These are phyloP conservation scores for Anguilla pacifica DNA, from an alignment of 2,797 vertebrate genomes.

Conservation along the genomic window DNA sequence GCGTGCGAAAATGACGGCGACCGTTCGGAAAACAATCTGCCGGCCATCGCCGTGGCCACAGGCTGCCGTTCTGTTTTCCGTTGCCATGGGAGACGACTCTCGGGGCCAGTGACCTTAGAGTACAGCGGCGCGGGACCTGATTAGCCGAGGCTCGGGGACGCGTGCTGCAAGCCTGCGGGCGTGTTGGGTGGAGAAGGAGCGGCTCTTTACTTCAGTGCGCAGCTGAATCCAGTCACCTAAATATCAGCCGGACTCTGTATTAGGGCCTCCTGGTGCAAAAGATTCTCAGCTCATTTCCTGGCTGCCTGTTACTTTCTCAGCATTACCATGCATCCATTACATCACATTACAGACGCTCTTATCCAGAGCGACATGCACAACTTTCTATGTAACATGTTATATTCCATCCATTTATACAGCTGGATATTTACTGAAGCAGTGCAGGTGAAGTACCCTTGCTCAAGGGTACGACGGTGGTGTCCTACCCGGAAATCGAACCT, in stretches of 20 bases:
- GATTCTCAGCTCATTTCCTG: too few species aligned
- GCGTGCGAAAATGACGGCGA: neutral
- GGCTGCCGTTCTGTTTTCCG: conserved; percentile 14
- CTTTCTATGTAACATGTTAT: too few species aligned
- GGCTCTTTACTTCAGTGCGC: neutral
- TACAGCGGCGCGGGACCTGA: neutral
- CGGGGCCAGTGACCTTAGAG: neutral
- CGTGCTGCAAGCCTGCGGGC: too few species aligned
- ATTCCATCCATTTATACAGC: too few species aligned
- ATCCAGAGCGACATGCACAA: too few species aligned
- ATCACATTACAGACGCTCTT: too few species aligned
- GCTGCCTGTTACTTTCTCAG: too few species aligned
- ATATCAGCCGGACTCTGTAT: neutral
- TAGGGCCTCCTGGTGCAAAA: neutral
- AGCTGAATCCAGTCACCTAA: neutral
- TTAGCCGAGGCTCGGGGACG: neutral
- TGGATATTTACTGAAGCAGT: too few species aligned
- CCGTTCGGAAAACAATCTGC: neutral
- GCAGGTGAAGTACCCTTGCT: too few species aligned
- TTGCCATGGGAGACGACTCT: conserved; percentile 10
- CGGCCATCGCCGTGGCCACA: neutral
- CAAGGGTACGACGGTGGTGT: too few species aligned
- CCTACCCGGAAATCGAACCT: too few species aligned
- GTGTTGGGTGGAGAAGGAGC: neutral
- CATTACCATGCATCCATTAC: neutral